Percentiles rank a stretch among this genome's conserved stretches.
These are phyloP conservation scores for Accipiter virgatus DNA, from an alignment of 2,113 vertebrate genomes.

Conservation along the genomic window DNA sequence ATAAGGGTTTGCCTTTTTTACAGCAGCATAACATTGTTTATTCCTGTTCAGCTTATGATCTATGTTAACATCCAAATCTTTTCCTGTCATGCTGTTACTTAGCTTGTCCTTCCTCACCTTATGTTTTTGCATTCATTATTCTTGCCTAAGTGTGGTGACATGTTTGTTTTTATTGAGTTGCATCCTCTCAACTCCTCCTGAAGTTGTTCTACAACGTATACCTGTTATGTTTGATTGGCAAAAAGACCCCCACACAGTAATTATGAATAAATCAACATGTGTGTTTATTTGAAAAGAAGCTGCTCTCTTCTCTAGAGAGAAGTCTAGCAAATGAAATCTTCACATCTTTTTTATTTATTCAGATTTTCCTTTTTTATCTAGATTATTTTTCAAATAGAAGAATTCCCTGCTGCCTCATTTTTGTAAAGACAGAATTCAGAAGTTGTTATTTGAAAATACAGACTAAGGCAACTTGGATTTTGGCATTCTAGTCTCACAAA, in stretches of 20 bases:
- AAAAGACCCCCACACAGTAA: neutral
- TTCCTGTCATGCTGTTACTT: neutral
- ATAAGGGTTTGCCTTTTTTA: neutral
- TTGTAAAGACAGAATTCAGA: neutral
- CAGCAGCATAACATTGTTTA: neutral
- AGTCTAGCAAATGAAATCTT: neutral
- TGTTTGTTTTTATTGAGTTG: neutral
- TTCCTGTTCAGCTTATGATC: neutral
- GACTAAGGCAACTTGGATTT: neutral
- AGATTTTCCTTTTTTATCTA: neutral
- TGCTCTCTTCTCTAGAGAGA: neutral
- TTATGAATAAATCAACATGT: neutral
- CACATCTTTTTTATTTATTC: neutral
- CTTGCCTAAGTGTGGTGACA: neutral
- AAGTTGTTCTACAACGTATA: neutral
- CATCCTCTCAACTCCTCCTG: neutral
- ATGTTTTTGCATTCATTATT: neutral
- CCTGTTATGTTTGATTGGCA: neutral
- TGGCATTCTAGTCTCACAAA: neutral
- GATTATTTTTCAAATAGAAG: neutral
- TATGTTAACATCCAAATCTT: neutral
- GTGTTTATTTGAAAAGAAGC: neutral
- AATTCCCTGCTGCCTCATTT: neutral
- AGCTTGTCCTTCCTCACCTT: neutral
- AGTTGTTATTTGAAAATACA: neutral